Base-by-base conservation (phyloP, 92 coral and sea anemone species). In the Ricordea florida region DNA sequence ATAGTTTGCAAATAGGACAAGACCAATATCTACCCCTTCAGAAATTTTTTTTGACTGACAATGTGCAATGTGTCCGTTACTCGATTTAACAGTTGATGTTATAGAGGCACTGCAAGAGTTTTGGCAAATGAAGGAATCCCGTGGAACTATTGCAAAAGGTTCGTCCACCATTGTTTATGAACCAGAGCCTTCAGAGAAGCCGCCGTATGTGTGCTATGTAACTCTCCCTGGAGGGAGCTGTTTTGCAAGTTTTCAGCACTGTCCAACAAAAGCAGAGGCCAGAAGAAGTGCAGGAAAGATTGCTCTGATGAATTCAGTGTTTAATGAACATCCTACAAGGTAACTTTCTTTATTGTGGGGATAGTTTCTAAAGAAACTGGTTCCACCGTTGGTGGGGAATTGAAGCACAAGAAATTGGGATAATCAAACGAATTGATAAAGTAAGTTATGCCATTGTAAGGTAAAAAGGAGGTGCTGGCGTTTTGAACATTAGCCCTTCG, bases 271-370 rank as follows among this genome's bases (percentile, higher is more conserved):
- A 52, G 98, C 98, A 10, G 98, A 92, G 49, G 98, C 98, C 32
- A 78, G 55, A 53, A 56, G 96, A 60, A 92, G 98, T 74, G 90
- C 98, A 11, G 98, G 94, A 0, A 92, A 92, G 82, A 89, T 92
- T 77, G 98, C 98, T 8, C 69, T 92, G 17, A 92, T 92, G 98
- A 92, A 89, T 61, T 92, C 98, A 46, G 98, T 92, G 68, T 89
- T 92, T 30, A 90, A 92, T 50, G 98, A 92, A 73, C 98, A 92
- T 55, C 98, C 96, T 7, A 89, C 98, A 21, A 89, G 98, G 98
- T 85, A 71, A 49, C 10, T 3, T 11, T 10, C 14, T 33, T 26
- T 21, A n/a, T n/a, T n/a, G n/a, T n/a, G n/a, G n/a, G n/a, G n/a
- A n/a, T n/a, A n/a, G n/a, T n/a, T n/a, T n/a, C n/a, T n/a, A n/a